phyloP scores from a whole-genome alignment of 2,113 vertebrate genomes.

The Calonectris borealis region DNA sequence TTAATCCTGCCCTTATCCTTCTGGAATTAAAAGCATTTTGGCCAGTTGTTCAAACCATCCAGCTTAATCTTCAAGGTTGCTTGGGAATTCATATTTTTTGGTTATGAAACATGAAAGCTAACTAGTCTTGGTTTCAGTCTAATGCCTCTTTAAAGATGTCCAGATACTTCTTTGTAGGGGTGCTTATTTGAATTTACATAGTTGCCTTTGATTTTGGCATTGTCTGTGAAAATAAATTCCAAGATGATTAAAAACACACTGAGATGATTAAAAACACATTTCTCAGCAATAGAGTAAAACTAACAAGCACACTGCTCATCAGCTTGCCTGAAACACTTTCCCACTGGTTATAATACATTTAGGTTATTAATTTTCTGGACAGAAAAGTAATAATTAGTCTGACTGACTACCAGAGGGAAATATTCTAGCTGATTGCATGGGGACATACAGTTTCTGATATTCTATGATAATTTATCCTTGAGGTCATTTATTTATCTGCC shows the following conservation, averaged over 20 bases:
- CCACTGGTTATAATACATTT: background rate
- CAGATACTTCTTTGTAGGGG: background rate
- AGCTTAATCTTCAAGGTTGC: background rate
- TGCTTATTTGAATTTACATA: conserved; percentile 1
- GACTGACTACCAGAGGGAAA: conserved; percentile 45
- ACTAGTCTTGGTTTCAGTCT: background rate
- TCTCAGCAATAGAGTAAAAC: background rate
- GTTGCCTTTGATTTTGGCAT: conserved; percentile 31
- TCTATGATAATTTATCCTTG: background rate
- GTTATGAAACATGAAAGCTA: background rate
- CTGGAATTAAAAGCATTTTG: background rate
- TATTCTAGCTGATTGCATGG: background rate
- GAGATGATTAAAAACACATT: conserved; percentile 46
- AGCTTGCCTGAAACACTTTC: conserved; percentile 6
- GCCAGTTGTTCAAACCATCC: background rate
- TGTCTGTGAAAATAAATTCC: conserved; percentile 5
- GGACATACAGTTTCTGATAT: background rate
- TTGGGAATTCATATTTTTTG: background rate
- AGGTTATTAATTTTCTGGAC: conserved; percentile 56
- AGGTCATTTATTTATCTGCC: conserved; percentile 3
- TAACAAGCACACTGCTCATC: conserved; percentile 11
- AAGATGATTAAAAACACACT: conserved; percentile 24
- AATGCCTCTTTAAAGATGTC: background rate
- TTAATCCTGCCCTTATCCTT: background rate
- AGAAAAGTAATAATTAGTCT: conserved; percentile 56